Evolutionary conservation across 2,113 vertebrate species (phyloP), one percentile per base, ranked within the genome.

Genomic region (Turnix velox): DNA sequence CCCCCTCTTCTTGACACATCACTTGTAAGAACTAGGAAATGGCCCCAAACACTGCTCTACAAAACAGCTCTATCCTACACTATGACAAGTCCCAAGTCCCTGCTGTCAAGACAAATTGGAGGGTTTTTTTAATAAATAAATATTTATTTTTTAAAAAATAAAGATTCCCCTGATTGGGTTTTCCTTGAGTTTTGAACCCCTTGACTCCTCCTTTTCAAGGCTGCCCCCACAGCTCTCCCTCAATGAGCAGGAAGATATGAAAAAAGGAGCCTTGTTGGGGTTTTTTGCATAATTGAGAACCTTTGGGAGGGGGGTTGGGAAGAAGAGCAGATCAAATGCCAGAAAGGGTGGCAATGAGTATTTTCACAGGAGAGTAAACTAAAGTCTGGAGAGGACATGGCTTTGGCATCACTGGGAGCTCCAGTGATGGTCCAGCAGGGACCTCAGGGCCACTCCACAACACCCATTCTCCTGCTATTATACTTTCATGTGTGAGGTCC

Each of bases 321-420:
- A 87, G 54, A 87, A 30, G 67, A 76, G 39, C 61, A 72, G 62
- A 82, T 75, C 71, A 65, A 71, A 76, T 65, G 62, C 82, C 37
- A 65, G 57, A 82, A 40, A 74, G 54, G n/a, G 7, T 62, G n/a
- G 54, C 25, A 89, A 79, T 5, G 46, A 40, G 30, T 39, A 43
- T 35, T 91, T 92, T 88, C n/a, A 77, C 65, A 87, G 48, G 59
- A 6, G 37, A 92, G 58, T 55, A 72, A 89, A 78, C 15, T 25
- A 19, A 87, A 27, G n/a, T 24, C 79, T 8, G 14, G 43, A 71
- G 35, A 86, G 33, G 35, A 4, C 1, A 2, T 3, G 0, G 0
- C 6, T 0, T 0, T 45, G 51, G 63, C 42, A 28, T 66, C 6
- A 2, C 63, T 2, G 1, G 54, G 46, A 86, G 51, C 35, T 48